Evolutionary conservation across 2,888 invertebrate genomes (phyloP), one percentile per base, ranked within the genome.

Genomic region (Malthinus flaveolus): DNA sequence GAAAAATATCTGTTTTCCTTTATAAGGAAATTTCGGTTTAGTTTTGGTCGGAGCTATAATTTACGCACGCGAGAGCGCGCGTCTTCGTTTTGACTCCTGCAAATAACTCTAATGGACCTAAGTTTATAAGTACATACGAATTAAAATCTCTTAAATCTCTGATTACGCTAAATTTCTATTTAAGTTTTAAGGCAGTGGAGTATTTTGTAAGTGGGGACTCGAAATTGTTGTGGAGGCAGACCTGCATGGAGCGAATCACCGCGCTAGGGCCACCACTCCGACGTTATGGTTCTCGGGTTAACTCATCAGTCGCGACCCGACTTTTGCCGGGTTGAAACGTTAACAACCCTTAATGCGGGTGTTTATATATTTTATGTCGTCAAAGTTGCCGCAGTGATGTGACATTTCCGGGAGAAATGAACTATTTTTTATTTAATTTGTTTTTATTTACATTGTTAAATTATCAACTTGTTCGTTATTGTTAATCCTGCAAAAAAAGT

Each of bases 211-310:
- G 71, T 71, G 71, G 75, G 74, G 73, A 72, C 64, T 67, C 56
- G 58, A 55, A 64, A 65, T 58, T 65, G 63, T 65, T 65, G 68
- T 65, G 75, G 75, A 75, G 76, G 77, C 75, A 73, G 75, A 71
- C 65, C 73, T 67, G 71, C 60, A 62, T 65, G 61, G 67, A 70
- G 67, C 77, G 77, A 77, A 77, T 77, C 77, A 77, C 66, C 72
- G 71, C 49, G 65, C 66, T 57, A 66, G 68, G 64, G 67, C 73
- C 73, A 73, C 75, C 74, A 74, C 74, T 73, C 68, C 71, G 64
- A 65, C 65, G 64, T 66, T 68, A 65, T 66, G 62, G 66, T 66
- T 66, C 65, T 63, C 65, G 56, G 63, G 62, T 64, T 64, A 52
- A 66, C 65, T 68, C 67, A 64, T 69, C 71, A 73, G 73, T 72